Conservation (phyloP, 2,113 vertebrate genomes). For the Syngnathus scovelli region DNA sequence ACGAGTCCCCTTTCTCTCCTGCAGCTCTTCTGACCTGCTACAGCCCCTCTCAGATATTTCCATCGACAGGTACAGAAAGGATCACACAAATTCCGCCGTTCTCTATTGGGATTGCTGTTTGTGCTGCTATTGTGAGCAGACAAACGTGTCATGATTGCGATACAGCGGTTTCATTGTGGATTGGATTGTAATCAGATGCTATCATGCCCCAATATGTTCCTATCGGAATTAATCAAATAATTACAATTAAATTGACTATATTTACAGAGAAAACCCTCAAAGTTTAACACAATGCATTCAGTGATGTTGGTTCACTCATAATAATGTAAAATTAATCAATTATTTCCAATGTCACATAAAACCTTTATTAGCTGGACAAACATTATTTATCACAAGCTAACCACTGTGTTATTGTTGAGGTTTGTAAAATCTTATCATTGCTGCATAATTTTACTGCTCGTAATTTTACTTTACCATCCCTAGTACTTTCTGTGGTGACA, state of each 20-base stretch:
- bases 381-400: too few species aligned
- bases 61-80: constrained; percentile 56
- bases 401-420: background rate
- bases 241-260: background rate
- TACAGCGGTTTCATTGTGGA: constrained; percentile 13
- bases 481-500: too few species aligned
- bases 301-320: background rate
- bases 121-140: constrained; percentile 10
- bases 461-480: too few species aligned
- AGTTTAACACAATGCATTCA: background rate
- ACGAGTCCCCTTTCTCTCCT: constrained; percentile 56
- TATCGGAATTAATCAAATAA: background rate
- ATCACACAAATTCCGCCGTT: constrained; percentile 26
- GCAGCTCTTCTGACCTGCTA: constrained; percentile 61
- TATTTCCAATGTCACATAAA: background rate
- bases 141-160: constrained; percentile 15
- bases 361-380: background rate
- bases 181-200: constrained; percentile 12
- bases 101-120: constrained; percentile 18
- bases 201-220: background rate
- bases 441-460: too few species aligned
- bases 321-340: background rate
- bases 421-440: background rate
- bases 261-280: background rate
- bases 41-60: constrained; percentile 50